Percentiles rank a stretch among this genome's conserved stretches.
phyloP scores from a whole-genome alignment of 1,140 invertebrate species.

The Chelonus insularis region DNA sequence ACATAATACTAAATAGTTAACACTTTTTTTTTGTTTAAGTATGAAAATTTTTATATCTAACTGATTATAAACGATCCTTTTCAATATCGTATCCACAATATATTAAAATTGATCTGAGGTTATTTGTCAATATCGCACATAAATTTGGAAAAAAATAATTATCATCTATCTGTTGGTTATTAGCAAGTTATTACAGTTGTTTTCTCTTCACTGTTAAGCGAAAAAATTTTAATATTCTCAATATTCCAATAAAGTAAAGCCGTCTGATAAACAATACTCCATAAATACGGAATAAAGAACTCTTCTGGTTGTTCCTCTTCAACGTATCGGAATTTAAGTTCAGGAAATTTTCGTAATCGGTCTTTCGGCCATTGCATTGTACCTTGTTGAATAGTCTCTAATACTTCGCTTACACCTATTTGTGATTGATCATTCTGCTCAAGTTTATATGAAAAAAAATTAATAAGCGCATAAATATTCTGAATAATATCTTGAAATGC shows the following conservation, averaged over 20 bases:
- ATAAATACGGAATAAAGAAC: conserved; percentile 99
- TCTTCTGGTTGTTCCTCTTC: conserved; percentile 98
- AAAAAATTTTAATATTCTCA: conserved; percentile 62
- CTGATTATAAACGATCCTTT: too few relatives aligned
- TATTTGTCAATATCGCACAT: too few relatives aligned
- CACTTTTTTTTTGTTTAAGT: too few relatives aligned
- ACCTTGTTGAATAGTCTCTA: conserved; percentile 84
- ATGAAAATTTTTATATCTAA: too few relatives aligned
- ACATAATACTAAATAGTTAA: too few relatives aligned
- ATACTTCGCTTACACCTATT: conserved; percentile 82
- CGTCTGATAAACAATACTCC: conserved; percentile 85
- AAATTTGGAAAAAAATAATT: too few relatives aligned
- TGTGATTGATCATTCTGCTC: conserved; percentile 68
- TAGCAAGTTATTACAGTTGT: conserved; percentile 58
- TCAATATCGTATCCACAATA: too few relatives aligned
- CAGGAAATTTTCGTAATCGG: conserved; percentile 94
- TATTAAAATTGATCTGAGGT: too few relatives aligned
- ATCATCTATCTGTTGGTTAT: too few relatives aligned
- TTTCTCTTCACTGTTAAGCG: conserved; percentile 49
- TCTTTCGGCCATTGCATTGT: conserved; percentile 88
- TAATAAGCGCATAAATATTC: conserved; percentile 92
- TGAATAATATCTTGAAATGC: conserved; percentile 95
- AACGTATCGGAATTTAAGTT: conserved; percentile 98
- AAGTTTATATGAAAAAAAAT: conserved; percentile 81
- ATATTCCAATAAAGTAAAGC: conserved; percentile 81